These are phyloP conservation scores for Centropus unirufus DNA, from an alignment of 2,113 vertebrate genomes.

Conservation along the genomic window DNA sequence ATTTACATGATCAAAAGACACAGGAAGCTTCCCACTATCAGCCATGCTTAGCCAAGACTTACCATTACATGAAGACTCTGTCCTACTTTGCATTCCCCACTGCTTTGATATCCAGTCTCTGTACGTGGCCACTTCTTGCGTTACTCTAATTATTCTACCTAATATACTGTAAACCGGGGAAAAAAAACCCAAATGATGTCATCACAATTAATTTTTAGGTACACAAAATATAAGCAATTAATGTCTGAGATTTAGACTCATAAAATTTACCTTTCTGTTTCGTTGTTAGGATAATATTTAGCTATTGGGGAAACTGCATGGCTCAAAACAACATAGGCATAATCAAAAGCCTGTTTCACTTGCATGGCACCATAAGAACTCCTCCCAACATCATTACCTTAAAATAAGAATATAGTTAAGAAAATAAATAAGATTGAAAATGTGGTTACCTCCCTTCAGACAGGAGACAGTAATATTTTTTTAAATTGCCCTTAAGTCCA, in stretches of 20 bases:
- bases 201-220: neutral
- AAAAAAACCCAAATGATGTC: neutral
- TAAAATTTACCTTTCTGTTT: slow-evolving; percentile 89
- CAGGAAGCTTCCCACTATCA: neutral
- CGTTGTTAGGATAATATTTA: slow-evolving; percentile 95
- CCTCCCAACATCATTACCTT: slow-evolving; percentile 95
- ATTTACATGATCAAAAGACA: neutral
- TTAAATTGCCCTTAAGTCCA: neutral
- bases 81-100: slow-evolving; percentile 86
- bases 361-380: slow-evolving; percentile 99
- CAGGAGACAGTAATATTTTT: neutral
- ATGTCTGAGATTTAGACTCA: neutral
- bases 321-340: slow-evolving; percentile 93
- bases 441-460: neutral
- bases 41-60: slow-evolving; percentile 26
- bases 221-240: neutral
- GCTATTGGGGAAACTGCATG: slow-evolving; percentile 95
- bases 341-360: slow-evolving; percentile 98
- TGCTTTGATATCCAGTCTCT: slow-evolving; percentile 94
- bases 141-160: slow-evolving; percentile 96
- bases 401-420: slow-evolving; percentile 28
- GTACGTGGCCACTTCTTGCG: slow-evolving; percentile 93
- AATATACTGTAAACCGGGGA: slow-evolving; percentile 82
- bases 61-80: slow-evolving; percentile 87
- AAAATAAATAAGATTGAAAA: neutral